phyloP scores from a whole-genome alignment of 2,888 invertebrate species.

The Drosophila ustulata region DNA sequence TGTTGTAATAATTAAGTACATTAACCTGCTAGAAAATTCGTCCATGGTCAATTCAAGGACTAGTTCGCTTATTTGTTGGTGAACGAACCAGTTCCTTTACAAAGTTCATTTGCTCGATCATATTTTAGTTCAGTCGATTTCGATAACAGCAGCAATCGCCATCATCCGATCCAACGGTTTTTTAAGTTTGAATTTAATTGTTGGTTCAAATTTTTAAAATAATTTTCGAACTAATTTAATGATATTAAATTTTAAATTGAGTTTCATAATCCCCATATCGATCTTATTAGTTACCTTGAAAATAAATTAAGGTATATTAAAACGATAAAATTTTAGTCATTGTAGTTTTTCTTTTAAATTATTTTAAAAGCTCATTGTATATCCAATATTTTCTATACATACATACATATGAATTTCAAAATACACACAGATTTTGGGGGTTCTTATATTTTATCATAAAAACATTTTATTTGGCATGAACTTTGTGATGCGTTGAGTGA shows the following conservation, averaged over 20 bases:
- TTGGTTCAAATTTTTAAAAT: too few relatives aligned
- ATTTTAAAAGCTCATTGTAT: conserved; percentile 20
- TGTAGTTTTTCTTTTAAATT: conserved; percentile 2
- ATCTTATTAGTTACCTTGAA: not conserved
- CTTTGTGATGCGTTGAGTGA: conserved; percentile 54
- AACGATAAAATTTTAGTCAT: not conserved
- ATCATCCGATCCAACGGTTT: too few relatives aligned
- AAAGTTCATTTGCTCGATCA: not conserved
- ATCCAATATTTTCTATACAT: conserved; percentile 20
- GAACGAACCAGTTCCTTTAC: not conserved
- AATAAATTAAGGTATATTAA: not conserved
- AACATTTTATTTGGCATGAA: conserved; percentile 67
- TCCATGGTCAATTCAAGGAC: too few relatives aligned
- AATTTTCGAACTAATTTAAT: not conserved
- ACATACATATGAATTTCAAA: conserved; percentile 22
- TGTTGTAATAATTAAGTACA: too few relatives aligned
- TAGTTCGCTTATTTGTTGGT: not conserved
- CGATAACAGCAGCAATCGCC: not conserved
- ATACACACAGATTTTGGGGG: conserved; percentile 41
- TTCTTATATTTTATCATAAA: conserved; percentile 70
- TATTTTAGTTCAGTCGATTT: not conserved
- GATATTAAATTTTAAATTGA: not conserved
- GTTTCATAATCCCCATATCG: not conserved
- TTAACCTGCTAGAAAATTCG: too few relatives aligned
- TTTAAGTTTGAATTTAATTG: too few relatives aligned